phyloP scores from a whole-genome alignment of 2,113 vertebrate genomes.

The Mirounga angustirostris region DNA sequence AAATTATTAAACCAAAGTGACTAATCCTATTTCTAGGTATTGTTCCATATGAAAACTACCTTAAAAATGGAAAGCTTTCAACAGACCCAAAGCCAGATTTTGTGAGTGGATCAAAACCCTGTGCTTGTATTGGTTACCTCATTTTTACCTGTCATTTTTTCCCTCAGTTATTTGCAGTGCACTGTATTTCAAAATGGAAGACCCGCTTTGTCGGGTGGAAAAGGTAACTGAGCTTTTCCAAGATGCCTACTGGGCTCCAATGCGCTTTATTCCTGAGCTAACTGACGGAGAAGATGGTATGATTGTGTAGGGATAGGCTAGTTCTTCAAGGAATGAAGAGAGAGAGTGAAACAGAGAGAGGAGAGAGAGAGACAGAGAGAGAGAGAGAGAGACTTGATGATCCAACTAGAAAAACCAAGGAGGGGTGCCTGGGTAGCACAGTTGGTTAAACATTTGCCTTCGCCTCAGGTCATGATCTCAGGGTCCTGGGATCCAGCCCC shows the following conservation, averaged over 20 bases:
- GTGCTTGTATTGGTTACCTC: background rate
- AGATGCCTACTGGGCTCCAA: background rate
- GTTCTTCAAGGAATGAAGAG: background rate
- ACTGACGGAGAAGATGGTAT: background rate
- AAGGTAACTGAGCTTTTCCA: background rate
- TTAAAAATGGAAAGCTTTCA: background rate
- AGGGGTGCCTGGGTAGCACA: background rate
- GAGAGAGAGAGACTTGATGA: background rate
- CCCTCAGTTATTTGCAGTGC: background rate
- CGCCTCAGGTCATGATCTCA: background rate
- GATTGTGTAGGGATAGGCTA: background rate
- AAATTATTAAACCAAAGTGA: background rate
- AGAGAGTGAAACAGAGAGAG: background rate
- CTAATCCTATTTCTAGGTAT: background rate
- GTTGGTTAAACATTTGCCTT: background rate
- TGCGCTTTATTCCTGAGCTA: background rate
- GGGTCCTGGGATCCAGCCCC: background rate
- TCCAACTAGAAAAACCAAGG: constrained; percentile 1
- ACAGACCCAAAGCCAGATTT: background rate
- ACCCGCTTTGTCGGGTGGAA: background rate
- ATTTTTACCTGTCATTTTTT: background rate
- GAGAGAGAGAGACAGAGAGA: background rate
- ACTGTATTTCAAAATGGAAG: background rate
- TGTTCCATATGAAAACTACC: background rate
- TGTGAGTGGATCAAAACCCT: background rate